Evolutionary conservation across 1,140 invertebrate species (phyloP), one percentile per base, ranked within the genome.

Genomic region (Sweltsa coloradensis): DNA sequence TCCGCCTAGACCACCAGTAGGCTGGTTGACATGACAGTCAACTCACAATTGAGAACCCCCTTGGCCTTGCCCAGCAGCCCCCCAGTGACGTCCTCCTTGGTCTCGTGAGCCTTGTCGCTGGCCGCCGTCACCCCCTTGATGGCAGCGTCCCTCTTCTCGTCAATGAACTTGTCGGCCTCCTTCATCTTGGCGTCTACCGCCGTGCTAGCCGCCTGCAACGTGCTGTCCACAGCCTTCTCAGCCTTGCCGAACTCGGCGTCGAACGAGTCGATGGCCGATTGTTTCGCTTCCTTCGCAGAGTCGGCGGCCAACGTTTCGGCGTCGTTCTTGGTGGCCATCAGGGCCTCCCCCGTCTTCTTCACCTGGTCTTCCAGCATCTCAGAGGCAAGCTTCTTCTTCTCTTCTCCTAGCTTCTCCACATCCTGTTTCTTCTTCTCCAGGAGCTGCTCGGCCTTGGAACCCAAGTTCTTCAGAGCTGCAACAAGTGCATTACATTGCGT

Each of bases 401-500:
- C 71, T 22, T 59, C 52, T n/a, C 72, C 73, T 47, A 75, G 47
- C 47, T 73, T 68, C 51, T 69, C 70, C 5, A 66, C 73, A 61
- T 76, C 74, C 50, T 75, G 73, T 67, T 76, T 76, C 67, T 76
- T 76, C 49, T 68, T 66, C 31, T 74, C 72, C 61, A 76, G 74
- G 42, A 76, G 63, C 18, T 69, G 71, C 26, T 72, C 70, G 5
- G 55, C n/a, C n/a, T n/a, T 41, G 5, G 46, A 34, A n/a, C 48
- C 52, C 34, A 60, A 40, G 46, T 56, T 54, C 47, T 60, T 60
- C 23, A 60, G 43, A 22, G 57, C 59, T 60, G 54, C 2, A 53
- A 59, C 14, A 5, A 25, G 18, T 18, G n/a, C n/a, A n/a, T n/a
- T n/a, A n/a, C n/a, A n/a, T n/a, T n/a, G n/a, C n/a, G n/a, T n/a